Conservation (phyloP, 2,797 vertebrate species). For the Dendrocincla tyrannina region DNA sequence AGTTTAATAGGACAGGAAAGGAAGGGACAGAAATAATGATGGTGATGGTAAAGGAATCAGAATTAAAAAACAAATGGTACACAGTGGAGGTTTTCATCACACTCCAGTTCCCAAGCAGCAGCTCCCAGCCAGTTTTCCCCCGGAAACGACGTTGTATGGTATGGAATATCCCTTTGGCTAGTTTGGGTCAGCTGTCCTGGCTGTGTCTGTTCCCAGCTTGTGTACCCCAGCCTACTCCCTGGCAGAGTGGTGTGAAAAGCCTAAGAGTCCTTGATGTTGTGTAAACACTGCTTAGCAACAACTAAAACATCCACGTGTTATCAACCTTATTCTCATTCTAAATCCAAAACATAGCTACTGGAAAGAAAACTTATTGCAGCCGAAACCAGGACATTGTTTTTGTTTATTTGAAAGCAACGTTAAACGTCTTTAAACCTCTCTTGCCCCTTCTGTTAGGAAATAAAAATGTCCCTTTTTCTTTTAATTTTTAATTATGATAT, state of each 20-base stretch:
- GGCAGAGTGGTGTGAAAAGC: not conserved
- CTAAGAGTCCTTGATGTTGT: not conserved
- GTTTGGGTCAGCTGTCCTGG: not conserved
- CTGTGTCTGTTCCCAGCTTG: not conserved
- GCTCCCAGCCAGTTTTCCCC: not conserved
- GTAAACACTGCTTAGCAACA: not conserved
- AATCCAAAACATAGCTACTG: not conserved
- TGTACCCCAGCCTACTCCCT: rapidly evolving
- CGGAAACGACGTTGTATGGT: not conserved
- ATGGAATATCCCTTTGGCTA: not conserved
- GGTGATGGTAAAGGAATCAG: not conserved
- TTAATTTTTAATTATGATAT: not conserved
- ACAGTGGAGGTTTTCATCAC: not conserved
- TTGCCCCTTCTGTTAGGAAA: not conserved
- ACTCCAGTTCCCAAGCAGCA: not conserved
- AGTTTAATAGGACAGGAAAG: not conserved
- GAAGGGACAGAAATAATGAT: not conserved
- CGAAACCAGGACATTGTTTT: not conserved
- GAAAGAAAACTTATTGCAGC: not conserved
- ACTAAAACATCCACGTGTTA: not conserved
- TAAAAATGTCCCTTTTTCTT: not conserved
- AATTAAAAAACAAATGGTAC: not conserved
- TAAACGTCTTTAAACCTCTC: not conserved
- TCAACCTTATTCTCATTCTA: not conserved
- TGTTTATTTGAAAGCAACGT: not conserved